Evolutionary conservation across 2,113 vertebrate species (phyloP).

Genomic region (Petrocephalus microphthalmus): DNA sequence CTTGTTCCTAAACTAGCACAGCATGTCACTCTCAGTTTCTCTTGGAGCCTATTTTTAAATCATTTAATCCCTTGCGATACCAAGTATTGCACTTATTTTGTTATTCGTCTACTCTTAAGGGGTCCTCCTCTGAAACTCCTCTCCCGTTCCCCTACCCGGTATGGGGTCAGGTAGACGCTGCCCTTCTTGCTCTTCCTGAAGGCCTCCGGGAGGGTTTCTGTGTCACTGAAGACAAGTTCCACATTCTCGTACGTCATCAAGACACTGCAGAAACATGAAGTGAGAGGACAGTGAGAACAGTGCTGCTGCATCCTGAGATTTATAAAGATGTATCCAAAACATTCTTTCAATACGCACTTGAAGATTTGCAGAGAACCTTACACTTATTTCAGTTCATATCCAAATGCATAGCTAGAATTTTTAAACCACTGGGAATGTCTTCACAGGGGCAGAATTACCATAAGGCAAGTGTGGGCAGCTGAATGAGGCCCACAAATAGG

Average conservation of each 20-base stretch:
- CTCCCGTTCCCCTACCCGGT: constrained; percentile 70
- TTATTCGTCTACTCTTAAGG: not conserved
- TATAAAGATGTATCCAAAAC: not conserved
- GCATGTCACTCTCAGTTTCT: not conserved
- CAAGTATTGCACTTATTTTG: not conserved
- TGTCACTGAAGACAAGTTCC: constrained; percentile 83
- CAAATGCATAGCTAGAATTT: not conserved
- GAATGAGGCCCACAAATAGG: not conserved
- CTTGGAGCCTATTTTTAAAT: not conserved
- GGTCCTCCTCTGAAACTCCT: not conserved
- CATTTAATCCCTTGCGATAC: not conserved
- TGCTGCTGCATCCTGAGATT: not conserved
- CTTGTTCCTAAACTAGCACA: not conserved
- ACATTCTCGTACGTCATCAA: constrained; percentile 87
- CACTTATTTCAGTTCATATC: not conserved
- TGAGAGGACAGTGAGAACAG: not conserved
- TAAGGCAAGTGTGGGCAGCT: not conserved
- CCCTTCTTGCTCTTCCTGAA: constrained; percentile 95
- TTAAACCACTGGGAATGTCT: not conserved
- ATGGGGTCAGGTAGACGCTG: constrained; percentile 84
- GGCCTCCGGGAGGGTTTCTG: constrained; percentile 74
- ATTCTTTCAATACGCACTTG: not conserved
- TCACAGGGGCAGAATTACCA: not conserved
- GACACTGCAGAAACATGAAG: constrained; percentile 46
- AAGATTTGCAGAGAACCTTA: not conserved